phyloP scores from a whole-genome alignment of 2,797 vertebrate genomes.

The Schizopygopsis malacanthus region DNA sequence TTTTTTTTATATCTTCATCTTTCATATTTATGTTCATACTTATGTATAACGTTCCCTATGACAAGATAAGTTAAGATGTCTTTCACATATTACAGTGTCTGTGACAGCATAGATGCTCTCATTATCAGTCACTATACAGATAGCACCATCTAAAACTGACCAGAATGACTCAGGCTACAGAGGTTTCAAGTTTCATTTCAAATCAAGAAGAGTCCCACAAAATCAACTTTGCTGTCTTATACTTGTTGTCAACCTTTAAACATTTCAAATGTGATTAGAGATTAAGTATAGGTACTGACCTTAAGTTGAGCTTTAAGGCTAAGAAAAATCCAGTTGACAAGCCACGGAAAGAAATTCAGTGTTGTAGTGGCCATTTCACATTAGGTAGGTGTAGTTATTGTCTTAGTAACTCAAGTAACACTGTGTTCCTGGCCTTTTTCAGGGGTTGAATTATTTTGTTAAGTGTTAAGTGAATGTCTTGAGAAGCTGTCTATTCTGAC shows the following conservation, averaged over 20 bases:
- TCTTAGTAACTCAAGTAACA: background rate
- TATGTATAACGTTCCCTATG: background rate
- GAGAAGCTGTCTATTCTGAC: background rate
- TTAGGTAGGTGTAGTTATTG: background rate
- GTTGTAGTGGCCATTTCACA: background rate
- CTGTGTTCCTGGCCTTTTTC: background rate
- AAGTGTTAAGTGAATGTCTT: constrained; percentile 9
- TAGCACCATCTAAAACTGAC: background rate
- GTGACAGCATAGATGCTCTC: background rate
- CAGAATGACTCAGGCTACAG: constrained; percentile 20
- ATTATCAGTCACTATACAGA: background rate
- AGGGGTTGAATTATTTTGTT: background rate
- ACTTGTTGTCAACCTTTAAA: background rate
- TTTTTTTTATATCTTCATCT: background rate
- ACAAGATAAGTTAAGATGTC: background rate
- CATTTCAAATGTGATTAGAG: background rate
- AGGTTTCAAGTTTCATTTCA: constrained; percentile 2
- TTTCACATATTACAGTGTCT: background rate
- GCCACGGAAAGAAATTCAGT: background rate
- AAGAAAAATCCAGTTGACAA: background rate
- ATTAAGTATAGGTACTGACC: background rate
- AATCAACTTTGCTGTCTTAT: background rate
- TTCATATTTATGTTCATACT: background rate
- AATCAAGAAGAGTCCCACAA: background rate
- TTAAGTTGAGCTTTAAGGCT: background rate